These are phyloP conservation scores for Rallus crepitans DNA, from an alignment of 2,797 vertebrate species.

Conservation along the genomic window DNA sequence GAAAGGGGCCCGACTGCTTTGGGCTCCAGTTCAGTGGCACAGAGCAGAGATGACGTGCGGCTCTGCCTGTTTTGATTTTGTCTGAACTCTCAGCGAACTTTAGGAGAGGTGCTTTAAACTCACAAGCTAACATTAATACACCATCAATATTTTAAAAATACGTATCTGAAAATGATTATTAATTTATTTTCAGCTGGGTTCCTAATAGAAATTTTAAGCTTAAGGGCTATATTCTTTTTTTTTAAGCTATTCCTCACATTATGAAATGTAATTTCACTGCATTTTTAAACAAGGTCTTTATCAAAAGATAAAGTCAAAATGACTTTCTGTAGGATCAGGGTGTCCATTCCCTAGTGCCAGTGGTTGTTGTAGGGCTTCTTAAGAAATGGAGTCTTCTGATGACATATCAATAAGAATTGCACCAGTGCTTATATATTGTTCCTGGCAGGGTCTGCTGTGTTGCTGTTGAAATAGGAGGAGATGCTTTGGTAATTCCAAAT, in stretches of 20 bases:
- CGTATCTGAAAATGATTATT: background rate
- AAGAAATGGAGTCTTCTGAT: background rate
- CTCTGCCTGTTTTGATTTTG: slow-evolving; percentile 53
- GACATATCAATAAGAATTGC: background rate
- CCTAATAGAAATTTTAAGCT: background rate
- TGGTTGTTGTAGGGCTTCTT: background rate
- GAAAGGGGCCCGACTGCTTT: slow-evolving; percentile 30
- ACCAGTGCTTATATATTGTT: background rate
- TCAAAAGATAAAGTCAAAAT: background rate
- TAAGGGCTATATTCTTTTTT: background rate
- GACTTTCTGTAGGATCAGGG: background rate
- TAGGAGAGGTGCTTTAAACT: slow-evolving; percentile 36
- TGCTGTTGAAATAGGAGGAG: background rate
- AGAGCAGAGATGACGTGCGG: slow-evolving; percentile 13
- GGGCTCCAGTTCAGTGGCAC: slow-evolving; percentile 50
- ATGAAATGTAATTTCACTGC: background rate
- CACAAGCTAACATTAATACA: background rate
- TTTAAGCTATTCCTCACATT: background rate
- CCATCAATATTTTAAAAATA: slow-evolving; percentile 15
- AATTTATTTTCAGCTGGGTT: background rate
- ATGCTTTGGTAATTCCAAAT: background rate
- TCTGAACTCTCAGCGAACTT: slow-evolving; percentile 63
- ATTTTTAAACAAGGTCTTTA: slow-evolving; percentile 22
- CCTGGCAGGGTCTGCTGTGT: background rate
- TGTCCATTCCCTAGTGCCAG: background rate